Base-by-base conservation (phyloP, 2,888 invertebrate genomes). In the Megaustenia siamemsis region DNA sequence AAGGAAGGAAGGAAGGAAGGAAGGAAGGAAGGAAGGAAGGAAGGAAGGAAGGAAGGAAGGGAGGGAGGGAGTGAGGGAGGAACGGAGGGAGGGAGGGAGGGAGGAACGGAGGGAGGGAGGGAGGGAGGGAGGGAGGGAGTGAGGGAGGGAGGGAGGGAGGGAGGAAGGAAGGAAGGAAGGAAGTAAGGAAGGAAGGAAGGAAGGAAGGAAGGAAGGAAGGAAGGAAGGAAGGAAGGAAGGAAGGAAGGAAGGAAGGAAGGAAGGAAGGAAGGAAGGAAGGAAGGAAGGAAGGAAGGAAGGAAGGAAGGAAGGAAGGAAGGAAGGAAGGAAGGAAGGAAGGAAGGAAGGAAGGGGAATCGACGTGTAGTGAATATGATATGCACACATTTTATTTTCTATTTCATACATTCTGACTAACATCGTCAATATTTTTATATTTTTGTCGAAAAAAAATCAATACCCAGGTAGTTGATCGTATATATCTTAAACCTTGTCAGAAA, bases 11-110 rank as follows among this genome's bases (percentile, higher is more conserved):
- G 49, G 43, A 32, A 28, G n/a, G 32, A 32, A 24, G 43, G 38
- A 40, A 73, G 38, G 35, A 43, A 28, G 43, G 3, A 5, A 32
- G 68, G 32, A 4, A 43, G 75, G 28, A 5, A 43, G 75, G 35
- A 18, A 35, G 56, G 38, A 6, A 43, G 78, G 90, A 89, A 88
- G 91, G 91, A 88, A 91, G 90, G 53, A 93, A 94, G 69, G 94
- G 93, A n/a, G n/a, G n/a, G n/a, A n/a, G n/a, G n/a, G n/a, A n/a
- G n/a, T n/a, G n/a, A n/a, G n/a, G n/a, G n/a, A n/a, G n/a, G n/a
- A n/a, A n/a, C n/a, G n/a, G n/a, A n/a, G n/a, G n/a, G n/a, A n/a
- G n/a, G n/a, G n/a, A n/a, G n/a, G n/a, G n/a, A n/a, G n/a, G n/a
- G n/a, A n/a, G n/a, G n/a, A n/a, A n/a, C n/a, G n/a, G n/a, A n/a